Evolutionary conservation across 2,113 vertebrate species (phyloP).

Genomic region (Pseudorectes ferrugineus): DNA sequence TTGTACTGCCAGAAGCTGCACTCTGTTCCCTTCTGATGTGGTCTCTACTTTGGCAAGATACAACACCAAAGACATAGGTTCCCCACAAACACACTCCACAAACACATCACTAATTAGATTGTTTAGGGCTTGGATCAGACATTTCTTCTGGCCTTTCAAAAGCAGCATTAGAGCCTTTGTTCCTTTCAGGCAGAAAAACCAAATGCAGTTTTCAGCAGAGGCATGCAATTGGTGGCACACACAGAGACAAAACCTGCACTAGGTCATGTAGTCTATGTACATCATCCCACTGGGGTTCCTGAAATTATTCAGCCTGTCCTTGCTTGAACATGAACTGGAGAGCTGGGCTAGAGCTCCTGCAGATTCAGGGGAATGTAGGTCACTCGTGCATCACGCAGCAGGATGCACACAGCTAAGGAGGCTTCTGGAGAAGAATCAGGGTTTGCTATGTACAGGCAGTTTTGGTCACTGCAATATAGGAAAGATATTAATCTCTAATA

Average conservation of each 20-base stretch:
- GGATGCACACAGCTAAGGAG: not conserved
- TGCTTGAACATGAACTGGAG: not conserved
- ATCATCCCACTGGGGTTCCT: not conserved
- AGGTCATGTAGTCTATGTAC: too few relatives aligned
- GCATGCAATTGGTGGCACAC: not conserved
- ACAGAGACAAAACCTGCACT: not conserved
- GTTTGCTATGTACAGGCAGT: not conserved
- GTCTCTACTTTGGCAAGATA: not conserved
- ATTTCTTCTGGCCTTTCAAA: not conserved
- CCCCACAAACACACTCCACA: not conserved
- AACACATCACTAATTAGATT: not conserved
- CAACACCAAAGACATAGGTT: not conserved
- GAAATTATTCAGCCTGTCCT: not conserved
- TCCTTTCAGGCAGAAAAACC: not conserved
- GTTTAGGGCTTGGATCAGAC: not conserved
- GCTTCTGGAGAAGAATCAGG: not conserved
- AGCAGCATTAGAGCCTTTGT: not conserved
- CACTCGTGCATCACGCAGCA: rapidly evolving
- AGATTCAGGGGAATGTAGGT: not conserved
- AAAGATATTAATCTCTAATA: not conserved
- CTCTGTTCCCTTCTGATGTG: not conserved
- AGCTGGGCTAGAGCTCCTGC: not conserved
- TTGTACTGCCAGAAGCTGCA: not conserved
- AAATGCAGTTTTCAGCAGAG: not conserved
- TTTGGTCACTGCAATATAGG: not conserved